phyloP scores from a whole-genome alignment of 2,797 vertebrate species.

The Thaleichthys pacificus region DNA sequence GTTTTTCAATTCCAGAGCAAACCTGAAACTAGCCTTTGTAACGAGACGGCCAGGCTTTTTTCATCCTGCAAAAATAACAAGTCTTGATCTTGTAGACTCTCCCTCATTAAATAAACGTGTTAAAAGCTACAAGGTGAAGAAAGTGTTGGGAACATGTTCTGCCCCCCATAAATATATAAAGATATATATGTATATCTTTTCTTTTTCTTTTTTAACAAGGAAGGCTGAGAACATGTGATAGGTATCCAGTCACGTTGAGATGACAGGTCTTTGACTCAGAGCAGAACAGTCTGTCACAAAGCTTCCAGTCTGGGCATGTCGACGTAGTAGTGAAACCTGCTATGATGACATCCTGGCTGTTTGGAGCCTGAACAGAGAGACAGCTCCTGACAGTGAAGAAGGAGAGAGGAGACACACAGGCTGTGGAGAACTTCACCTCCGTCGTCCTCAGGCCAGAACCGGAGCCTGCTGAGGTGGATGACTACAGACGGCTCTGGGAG shows the following conservation, averaged over 20 bases:
- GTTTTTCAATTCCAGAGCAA: slow-evolving; percentile 17
- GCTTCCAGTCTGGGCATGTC: neutral
- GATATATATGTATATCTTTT: no score
- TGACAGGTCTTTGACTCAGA: neutral
- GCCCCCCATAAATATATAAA: no score
- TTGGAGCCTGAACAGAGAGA: slow-evolving; percentile 12
- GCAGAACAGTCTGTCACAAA: neutral
- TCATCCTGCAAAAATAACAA: neutral
- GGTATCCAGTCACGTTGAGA: neutral
- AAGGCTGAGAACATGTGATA: neutral
- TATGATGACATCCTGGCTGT: slow-evolving; percentile 3
- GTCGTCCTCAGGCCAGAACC: slow-evolving; percentile 24
- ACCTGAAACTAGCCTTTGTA: slow-evolving; percentile 31
- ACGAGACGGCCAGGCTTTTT: slow-evolving; percentile 5
- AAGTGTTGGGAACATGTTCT: no score
- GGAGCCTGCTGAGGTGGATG: neutral
- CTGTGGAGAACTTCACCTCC: no score
- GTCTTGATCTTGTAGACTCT: neutral
- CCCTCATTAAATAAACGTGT: neutral
- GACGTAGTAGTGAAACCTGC: neutral
- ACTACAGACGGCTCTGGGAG: neutral
- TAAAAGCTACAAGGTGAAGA: neutral
- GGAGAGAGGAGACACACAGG: slow-evolving; percentile 5
- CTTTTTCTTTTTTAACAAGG: no score
- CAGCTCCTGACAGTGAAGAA: slow-evolving; percentile 15